Percentiles rank a stretch among this genome's conserved stretches.
Conservation (phyloP, 2,797 vertebrate species). For the Ctenochaetus hawaiiensis region DNA sequence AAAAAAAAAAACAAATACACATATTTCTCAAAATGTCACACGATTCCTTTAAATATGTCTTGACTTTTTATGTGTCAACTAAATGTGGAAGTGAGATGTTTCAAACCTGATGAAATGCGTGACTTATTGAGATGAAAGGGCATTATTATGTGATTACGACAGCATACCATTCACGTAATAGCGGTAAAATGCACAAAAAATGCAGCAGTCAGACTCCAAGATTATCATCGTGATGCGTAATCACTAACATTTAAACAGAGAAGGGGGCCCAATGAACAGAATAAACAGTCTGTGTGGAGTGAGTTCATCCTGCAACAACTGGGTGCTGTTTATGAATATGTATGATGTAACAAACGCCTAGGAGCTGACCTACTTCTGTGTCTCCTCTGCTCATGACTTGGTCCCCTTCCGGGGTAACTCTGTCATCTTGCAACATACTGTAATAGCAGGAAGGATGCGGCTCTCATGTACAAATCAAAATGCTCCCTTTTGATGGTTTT, state of each 20-base stretch:
- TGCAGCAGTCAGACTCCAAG: slow-evolving; percentile 41
- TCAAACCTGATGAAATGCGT: neutral
- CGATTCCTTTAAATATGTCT: neutral
- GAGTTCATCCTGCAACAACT: slow-evolving; percentile 75
- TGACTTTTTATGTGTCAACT: neutral
- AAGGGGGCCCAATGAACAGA: slow-evolving; percentile 65
- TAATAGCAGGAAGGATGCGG: slow-evolving; percentile 77
- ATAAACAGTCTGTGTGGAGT: slow-evolving; percentile 70
- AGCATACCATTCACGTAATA: slow-evolving; percentile 7
- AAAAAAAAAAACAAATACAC: neutral
- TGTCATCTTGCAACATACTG: slow-evolving; percentile 81
- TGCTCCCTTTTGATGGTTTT: slow-evolving; percentile 57
- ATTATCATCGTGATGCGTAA: slow-evolving; percentile 42
- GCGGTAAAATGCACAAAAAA: slow-evolving; percentile 34
- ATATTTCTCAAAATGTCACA: neutral
- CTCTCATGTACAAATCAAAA: slow-evolving; percentile 72
- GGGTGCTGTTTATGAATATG: slow-evolving; percentile 83
- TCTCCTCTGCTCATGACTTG: slow-evolving; percentile 79
- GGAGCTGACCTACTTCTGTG: slow-evolving; percentile 83
- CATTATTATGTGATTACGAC: slow-evolving; percentile 20
- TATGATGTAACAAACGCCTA: slow-evolving; percentile 82
- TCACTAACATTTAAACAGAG: slow-evolving; percentile 68
- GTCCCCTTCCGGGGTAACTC: slow-evolving; percentile 79
- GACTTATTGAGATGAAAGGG: neutral
- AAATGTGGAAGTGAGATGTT: slow-evolving; percentile 1